phyloP scores from a whole-genome alignment of 2,888 invertebrate species.

The Callosobruchus maculatus region DNA sequence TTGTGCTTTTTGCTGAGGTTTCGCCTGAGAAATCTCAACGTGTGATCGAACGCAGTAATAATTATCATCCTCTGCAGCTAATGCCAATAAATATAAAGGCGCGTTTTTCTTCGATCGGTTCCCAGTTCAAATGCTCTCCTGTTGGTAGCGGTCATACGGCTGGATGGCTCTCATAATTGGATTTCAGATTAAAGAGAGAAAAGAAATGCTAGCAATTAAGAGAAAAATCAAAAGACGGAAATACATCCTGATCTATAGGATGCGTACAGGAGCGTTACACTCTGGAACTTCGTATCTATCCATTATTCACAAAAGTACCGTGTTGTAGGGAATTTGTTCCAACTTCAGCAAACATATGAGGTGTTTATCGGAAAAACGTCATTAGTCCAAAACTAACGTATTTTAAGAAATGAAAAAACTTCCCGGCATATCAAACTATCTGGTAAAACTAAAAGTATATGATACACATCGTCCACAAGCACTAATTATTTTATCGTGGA shows the following conservation, averaged over 20 bases:
- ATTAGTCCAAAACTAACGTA: too few species aligned
- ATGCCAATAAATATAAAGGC: neutral
- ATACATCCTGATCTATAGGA: neutral
- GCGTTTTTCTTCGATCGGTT: neutral
- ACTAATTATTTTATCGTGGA: too few species aligned
- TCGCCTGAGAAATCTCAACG: neutral
- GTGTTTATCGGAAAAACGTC: too few species aligned
- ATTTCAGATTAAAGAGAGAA: conserved; percentile 16
- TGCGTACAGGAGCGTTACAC: neutral
- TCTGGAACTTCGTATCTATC: too few species aligned
- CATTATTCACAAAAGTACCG: too few species aligned
- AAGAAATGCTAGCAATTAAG: conserved; percentile 1
- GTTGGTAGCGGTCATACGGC: conserved; percentile 1
- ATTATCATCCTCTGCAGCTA: neutral
- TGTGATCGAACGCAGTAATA: neutral
- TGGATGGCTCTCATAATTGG: conserved; percentile 15
- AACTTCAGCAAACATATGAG: too few species aligned
- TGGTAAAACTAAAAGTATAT: too few species aligned
- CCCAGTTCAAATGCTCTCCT: neutral
- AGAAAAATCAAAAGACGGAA: neutral
- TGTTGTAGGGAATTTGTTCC: too few species aligned
- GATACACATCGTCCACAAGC: too few species aligned
- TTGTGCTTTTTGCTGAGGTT: too few species aligned
- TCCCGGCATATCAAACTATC: too few species aligned
- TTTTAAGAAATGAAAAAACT: too few species aligned